Conservation (phyloP, 2,888 invertebrate species). For the Bugula neritina region DNA sequence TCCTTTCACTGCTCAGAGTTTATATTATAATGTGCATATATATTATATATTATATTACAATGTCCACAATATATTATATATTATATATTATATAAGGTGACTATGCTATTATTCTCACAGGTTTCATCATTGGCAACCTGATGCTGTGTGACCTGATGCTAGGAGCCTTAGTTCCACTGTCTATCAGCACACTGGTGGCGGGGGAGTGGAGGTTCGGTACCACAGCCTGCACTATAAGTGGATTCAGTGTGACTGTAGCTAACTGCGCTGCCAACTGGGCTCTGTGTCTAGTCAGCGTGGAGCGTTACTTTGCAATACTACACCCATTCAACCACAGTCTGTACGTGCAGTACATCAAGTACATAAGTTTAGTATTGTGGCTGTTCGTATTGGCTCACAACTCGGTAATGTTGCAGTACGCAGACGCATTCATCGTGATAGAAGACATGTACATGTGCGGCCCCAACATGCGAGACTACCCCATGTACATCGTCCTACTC, state of each 20-base stretch:
- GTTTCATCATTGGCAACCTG: conserved; percentile 19
- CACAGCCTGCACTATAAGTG: conserved; percentile 7
- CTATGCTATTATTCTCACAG: too few species aligned
- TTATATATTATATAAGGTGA: too few species aligned
- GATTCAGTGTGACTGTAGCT: neutral
- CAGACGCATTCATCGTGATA: neutral
- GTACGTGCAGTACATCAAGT: conserved; percentile 10
- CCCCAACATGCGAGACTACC: conserved; percentile 18
- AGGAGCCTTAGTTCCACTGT: neutral
- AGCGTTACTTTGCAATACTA: conserved; percentile 21
- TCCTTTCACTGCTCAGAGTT: too few species aligned
- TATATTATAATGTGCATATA: too few species aligned
- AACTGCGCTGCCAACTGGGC: conserved; percentile 26
- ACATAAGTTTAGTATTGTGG: conserved; percentile 13
- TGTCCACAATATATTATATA: too few species aligned
- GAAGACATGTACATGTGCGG: conserved; percentile 25
- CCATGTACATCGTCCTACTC: conserved; percentile 11
- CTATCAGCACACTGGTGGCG: neutral
- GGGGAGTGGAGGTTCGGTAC: neutral
- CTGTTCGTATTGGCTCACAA: conserved; percentile 2
- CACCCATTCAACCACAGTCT: conserved; percentile 24
- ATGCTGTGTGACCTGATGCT: conserved; percentile 23
- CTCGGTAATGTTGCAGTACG: conserved; percentile 17
- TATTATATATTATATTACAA: too few species aligned
- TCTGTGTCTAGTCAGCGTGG: conserved; percentile 26